Base-by-base conservation (phyloP, 2,888 invertebrate species). In the Pristionchus entomophagus region DNA sequence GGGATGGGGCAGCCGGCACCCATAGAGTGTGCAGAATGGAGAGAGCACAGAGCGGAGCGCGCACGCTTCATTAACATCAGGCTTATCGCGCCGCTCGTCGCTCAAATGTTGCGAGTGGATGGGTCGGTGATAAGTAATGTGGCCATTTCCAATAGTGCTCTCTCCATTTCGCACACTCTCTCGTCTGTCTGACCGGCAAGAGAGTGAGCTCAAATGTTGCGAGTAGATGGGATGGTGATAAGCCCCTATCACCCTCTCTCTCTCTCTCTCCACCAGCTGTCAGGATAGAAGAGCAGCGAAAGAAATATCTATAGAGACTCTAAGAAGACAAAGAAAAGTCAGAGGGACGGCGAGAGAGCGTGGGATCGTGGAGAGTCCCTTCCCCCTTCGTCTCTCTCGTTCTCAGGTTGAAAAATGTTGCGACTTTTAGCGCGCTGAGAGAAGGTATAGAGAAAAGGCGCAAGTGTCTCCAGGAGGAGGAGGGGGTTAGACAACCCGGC, bases 351-450 rank as follows among this genome's bases (percentile, higher is more conserved):
- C 10, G 3, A 73, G 73, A 73, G 41, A 73, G 73, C 38, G 45
- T n/a, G 73, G 41, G 19, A 35, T 65, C 65, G 65, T 6, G 14
- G 32, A 73, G 73, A 45, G 73, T 35, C 17, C 41, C 26, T 6
- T 14, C 22, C 22, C 26, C 41, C 26, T 26, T 45, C 73, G 41
- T 35, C 69, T 38, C n/a, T 62, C n/a, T n/a, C n/a, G n/a, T n/a
- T 35, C 69, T 73, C 73, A 73, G 45, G 73, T 73, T 73, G 73
- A 73, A 73, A 41, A 73, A 73, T 73, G 73, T 73, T 73, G 73
- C 73, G 73, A 73, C 73, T 73, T n/a, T 35, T 19, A 65, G 65
- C 65, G 35, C 35, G 35, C 65, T 65, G 62, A n/a, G 65, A 14
- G 65, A 35, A 35, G 32, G n/a, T n/a, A n/a, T n/a, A n/a, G n/a